These are phyloP conservation scores for Thera obeliscata DNA, from an alignment of 2,888 invertebrate species.

Conservation along the genomic window DNA sequence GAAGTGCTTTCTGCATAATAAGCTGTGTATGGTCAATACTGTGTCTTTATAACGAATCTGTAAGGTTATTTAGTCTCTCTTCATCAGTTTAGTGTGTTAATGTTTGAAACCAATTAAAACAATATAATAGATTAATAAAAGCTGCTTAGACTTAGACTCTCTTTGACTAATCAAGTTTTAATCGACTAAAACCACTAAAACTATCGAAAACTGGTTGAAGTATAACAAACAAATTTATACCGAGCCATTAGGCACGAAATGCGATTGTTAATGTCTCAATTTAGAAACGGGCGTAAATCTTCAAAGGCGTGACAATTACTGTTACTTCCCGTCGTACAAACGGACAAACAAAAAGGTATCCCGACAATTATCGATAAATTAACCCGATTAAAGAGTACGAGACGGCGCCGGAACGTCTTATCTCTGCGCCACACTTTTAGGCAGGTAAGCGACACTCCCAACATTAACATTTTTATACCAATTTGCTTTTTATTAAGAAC, in stretches of 20 bases:
- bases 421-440: conserved; percentile 82
- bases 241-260: conserved; percentile 83
- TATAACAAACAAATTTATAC: conserved; percentile 83
- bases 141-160: conserved; percentile 5
- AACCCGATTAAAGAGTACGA: conserved; percentile 82
- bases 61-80: neutral
- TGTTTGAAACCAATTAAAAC: neutral
- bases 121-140: conserved; percentile 1
- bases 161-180: conserved; percentile 57
- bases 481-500: conserved; percentile 78
- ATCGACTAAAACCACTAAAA: conserved; percentile 59
- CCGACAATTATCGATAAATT: conserved; percentile 85
- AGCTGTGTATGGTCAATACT: neutral
- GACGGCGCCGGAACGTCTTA: conserved; percentile 81
- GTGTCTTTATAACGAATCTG: neutral
- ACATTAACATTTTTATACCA: conserved; percentile 74
- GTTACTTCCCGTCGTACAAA: conserved; percentile 77
- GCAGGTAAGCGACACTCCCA: conserved; percentile 75
- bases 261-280: conserved; percentile 84
- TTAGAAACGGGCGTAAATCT: conserved; percentile 84
- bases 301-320: conserved; percentile 85
- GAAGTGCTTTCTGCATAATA: neutral
- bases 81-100: neutral
- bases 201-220: conserved; percentile 74
- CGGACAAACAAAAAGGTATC: conserved; percentile 83